Base-by-base conservation (phyloP, 53 echinoderm and acorn worm species). In the Paracentrotus lividus region DNA sequence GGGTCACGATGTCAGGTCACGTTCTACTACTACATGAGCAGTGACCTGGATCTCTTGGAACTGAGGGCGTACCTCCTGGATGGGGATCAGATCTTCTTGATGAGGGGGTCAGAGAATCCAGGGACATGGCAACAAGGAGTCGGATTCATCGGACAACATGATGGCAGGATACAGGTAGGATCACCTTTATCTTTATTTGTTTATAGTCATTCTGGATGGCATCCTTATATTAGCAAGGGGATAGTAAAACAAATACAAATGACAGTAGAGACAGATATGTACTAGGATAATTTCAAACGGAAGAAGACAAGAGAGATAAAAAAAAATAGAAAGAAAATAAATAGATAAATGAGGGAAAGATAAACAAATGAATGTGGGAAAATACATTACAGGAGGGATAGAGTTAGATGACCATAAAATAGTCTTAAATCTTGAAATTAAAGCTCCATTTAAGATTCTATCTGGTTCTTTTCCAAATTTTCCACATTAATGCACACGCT, bases 21-120 rank as follows among this genome's bases (percentile, higher is more conserved):
- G 55, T 93, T 95, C 89, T 93, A 93, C 54, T 95, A 95, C 85
- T 93, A 85, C 76, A 95, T 95, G 95, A 90, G 49, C 14, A 93
- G 86, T 43, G 69, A 85, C 85, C 34, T 90, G 3, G 90, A 90
- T n/a, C 85, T 72, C 26, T 72, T 95, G 57, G 95, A 95, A 64
- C 12, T 92, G 29, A 38, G 92, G 55, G 95, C 65, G 5, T 93
- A 95, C 90, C 66, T 95, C 18, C 49, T 93, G 1, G 75, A 92
- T n/a, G 78, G 78, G 10, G 78, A 56, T 24, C 92, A 92, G 43
- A 36, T 92, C 57, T 92, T 92, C 92, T 33, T 92, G 81, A 42
- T 2, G 42, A 59, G 92, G 56, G 81, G 92, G 3, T 38, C 77
- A 6, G 81, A 92, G 57, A 77, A 42, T 21, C 92, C 92, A 0